A percentile compares a stretch with the other conserved stretches of the same genome.
These are phyloP conservation scores for Dicrurus megarhynchus DNA, from an alignment of 2,113 vertebrate species.

Conservation along the genomic window DNA sequence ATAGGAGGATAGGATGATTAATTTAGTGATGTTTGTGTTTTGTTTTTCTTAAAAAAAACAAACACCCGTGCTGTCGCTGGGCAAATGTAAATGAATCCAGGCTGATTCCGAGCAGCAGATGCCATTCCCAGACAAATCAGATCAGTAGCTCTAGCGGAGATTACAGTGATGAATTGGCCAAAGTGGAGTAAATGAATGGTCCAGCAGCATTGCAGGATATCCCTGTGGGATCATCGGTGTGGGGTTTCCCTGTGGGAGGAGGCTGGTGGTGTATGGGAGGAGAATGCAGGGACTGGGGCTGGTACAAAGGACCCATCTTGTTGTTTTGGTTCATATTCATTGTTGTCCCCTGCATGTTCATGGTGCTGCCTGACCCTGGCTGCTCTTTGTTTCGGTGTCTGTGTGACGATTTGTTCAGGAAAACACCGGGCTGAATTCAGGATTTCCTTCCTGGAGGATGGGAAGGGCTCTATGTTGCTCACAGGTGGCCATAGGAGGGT, in stretches of 20 bases:
- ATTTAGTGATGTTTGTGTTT: background rate
- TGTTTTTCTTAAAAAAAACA: background rate
- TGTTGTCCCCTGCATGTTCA: rapidly evolving
- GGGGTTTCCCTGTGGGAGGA: background rate
- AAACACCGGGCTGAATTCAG: background rate
- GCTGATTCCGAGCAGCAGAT: background rate
- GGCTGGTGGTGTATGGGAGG: background rate
- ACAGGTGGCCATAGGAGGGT: background rate
- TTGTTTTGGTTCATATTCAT: background rate
- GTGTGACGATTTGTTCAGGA: background rate
- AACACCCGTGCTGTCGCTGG: background rate
- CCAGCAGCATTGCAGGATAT: background rate
- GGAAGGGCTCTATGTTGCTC: background rate
- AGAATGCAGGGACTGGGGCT: background rate
- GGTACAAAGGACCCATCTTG: no score
- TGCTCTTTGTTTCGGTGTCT: background rate
- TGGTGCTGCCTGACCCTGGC: background rate
- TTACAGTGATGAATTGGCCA: background rate
- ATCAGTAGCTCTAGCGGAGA: background rate
- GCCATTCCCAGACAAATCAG: background rate
- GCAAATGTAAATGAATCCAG: background rate
- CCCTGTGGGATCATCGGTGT: background rate
- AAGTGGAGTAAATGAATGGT: background rate
- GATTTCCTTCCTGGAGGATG: background rate
- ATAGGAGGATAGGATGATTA: background rate